phyloP scores from a whole-genome alignment of 2,888 invertebrate species.

The Plemyria rubiginata region DNA sequence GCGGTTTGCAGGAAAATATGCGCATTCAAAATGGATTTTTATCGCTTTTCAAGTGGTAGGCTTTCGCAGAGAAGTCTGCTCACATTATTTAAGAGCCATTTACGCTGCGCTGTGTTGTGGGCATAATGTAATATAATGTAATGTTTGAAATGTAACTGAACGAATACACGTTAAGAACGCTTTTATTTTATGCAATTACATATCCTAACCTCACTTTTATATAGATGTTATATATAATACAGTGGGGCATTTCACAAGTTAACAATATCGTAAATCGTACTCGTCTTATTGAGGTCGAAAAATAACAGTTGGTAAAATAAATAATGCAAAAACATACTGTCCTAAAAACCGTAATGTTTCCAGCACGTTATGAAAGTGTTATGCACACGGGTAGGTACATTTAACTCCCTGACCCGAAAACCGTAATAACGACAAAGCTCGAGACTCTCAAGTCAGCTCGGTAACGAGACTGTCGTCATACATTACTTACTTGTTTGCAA shows the following conservation, averaged over 20 bases:
- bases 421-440: constrained; percentile 39
- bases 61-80: constrained; percentile 60
- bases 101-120: constrained; percentile 31
- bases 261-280: too few relatives aligned
- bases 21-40: constrained; percentile 80
- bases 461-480: constrained; percentile 39
- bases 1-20: constrained; percentile 75
- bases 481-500: constrained; percentile 28
- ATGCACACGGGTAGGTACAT: constrained; percentile 11
- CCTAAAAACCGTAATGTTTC: neutral
- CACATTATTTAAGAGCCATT: constrained; percentile 53
- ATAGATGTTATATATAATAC: too few relatives aligned
- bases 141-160: constrained; percentile 21
- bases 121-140: too few relatives aligned
- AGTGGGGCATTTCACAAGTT: too few relatives aligned
- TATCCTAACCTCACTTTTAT: neutral
- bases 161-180: constrained; percentile 18
- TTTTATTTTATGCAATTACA: constrained; percentile 6
- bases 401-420: constrained; percentile 38
- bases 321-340: neutral
- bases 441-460: constrained; percentile 32
- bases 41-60: constrained; percentile 77
- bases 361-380: constrained; percentile 4
- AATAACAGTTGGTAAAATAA: too few relatives aligned
- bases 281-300: too few relatives aligned